Evolutionary conservation across 2,797 vertebrate species (phyloP).

Genomic region (Ctenopoma multispine): DNA sequence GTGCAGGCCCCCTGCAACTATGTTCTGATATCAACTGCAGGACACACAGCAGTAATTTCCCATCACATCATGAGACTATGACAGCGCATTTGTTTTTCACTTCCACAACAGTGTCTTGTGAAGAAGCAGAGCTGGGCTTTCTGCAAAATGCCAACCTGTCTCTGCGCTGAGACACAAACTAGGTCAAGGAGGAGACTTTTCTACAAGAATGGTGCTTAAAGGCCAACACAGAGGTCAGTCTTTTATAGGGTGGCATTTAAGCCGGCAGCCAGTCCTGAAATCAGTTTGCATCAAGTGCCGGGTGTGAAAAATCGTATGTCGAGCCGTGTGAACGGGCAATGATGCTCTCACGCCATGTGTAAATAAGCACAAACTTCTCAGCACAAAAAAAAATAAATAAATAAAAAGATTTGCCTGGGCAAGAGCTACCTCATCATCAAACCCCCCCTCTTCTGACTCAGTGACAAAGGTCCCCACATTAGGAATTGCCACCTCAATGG

Average conservation of each 20-base stretch:
- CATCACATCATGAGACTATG: not conserved
- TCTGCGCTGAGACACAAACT: slow-evolving; percentile 55
- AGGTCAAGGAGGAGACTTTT: slow-evolving; percentile 50
- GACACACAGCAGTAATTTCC: slow-evolving; percentile 5
- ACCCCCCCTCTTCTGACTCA: slow-evolving; percentile 96
- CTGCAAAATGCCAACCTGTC: slow-evolving; percentile 39
- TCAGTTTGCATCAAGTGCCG: slow-evolving; percentile 18
- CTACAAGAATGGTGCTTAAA: slow-evolving; percentile 41
- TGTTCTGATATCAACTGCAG: not conserved
- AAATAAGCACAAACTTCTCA: slow-evolving; percentile 54
- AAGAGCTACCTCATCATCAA: slow-evolving; percentile 96
- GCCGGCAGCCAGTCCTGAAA: slow-evolving; percentile 32
- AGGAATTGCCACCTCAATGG: slow-evolving; percentile 95
- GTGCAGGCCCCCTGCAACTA: not conserved
- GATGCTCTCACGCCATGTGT: slow-evolving; percentile 38
- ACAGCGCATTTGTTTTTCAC: not conserved
- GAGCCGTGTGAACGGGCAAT: slow-evolving; percentile 46
- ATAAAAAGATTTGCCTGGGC: slow-evolving; percentile 21
- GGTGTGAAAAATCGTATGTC: slow-evolving; percentile 57
- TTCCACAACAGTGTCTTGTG: slow-evolving; percentile 1
- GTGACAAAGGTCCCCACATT: slow-evolving; percentile 95
- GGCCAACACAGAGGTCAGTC: slow-evolving; percentile 35
- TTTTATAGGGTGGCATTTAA: slow-evolving; percentile 21
- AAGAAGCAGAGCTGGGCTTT: slow-evolving; percentile 20
- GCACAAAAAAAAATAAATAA: slow-evolving; percentile 25